Conservation (phyloP, 2,888 invertebrate genomes). For the Athalia circularis region DNA sequence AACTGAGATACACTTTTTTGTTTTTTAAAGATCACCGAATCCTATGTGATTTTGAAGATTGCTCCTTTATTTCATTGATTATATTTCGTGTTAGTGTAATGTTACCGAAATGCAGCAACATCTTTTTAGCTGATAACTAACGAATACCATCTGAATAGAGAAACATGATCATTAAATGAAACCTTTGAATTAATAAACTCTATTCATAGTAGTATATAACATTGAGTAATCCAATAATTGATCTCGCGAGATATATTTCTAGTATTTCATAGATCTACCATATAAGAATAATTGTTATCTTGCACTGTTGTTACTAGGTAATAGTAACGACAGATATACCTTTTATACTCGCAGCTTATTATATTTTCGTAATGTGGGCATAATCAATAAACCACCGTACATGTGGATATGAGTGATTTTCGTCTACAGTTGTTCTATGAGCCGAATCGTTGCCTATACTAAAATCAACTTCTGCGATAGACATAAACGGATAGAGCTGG, state of each 20-base stretch:
- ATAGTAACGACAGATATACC: constrained; percentile 8
- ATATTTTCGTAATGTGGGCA: constrained; percentile 22
- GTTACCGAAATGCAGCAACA: constrained; percentile 5
- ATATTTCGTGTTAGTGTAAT: not conserved
- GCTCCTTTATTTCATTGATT: not conserved
- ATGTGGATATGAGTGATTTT: not conserved
- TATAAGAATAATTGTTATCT: constrained; percentile 47
- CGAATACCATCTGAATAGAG: constrained; percentile 32
- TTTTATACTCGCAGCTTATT: constrained; percentile 16
- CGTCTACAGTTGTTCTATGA: not conserved
- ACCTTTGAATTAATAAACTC: constrained; percentile 38
- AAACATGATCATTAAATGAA: constrained; percentile 38
- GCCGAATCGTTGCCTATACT: not conserved
- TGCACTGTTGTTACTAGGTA: constrained; percentile 20
- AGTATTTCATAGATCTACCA: constrained; percentile 29
- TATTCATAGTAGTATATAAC: constrained; percentile 32
- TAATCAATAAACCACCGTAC: not conserved
- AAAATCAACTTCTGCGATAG: no score
- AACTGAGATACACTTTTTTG: constrained; percentile 13
- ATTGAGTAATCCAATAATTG: constrained; percentile 21
- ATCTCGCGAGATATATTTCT: constrained; percentile 12
- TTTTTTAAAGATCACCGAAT: constrained; percentile 3
- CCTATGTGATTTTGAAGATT: constrained; percentile 5
- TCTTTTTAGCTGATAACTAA: constrained; percentile 25
- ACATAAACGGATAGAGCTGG: no score